phyloP scores from a whole-genome alignment of 2,797 vertebrate species.

The Poecilia wingei region DNA sequence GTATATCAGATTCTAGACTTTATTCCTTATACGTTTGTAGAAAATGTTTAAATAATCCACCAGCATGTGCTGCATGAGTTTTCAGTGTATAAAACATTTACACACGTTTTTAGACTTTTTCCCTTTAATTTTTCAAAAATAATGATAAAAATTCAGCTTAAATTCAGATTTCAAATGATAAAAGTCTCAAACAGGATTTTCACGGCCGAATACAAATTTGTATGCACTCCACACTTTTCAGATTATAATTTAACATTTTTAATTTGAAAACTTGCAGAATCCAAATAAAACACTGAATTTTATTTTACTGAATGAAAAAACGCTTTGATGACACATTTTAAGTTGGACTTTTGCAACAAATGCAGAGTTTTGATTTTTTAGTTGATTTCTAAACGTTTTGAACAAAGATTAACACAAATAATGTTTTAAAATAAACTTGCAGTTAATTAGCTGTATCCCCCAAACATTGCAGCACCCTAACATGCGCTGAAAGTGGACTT shows the following conservation, averaged over 20 bases:
- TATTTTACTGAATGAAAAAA: not conserved
- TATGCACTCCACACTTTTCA: too few relatives aligned
- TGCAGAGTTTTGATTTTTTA: not conserved
- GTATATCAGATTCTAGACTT: not conserved
- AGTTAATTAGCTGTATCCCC: not conserved
- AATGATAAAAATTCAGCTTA: not conserved
- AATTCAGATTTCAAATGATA: not conserved
- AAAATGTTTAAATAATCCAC: not conserved
- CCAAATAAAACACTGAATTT: too few relatives aligned
- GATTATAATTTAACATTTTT: too few relatives aligned
- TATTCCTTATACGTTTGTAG: not conserved
- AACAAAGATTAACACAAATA: not conserved
- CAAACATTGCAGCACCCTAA: not conserved
- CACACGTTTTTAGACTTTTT: not conserved
- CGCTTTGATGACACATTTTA: not conserved
- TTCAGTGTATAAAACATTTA: not conserved
- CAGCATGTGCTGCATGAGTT: not conserved
- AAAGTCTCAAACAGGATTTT: not conserved
- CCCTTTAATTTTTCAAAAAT: not conserved
- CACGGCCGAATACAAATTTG: too few relatives aligned
- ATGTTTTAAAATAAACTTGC: not conserved
- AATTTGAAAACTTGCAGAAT: too few relatives aligned
- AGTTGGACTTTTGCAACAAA: not conserved
- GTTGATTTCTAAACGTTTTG: not conserved
- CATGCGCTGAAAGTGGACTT: not conserved